phyloP scores from a whole-genome alignment of 2,888 invertebrate genomes.

The Sinhomidia bicolor region DNA sequence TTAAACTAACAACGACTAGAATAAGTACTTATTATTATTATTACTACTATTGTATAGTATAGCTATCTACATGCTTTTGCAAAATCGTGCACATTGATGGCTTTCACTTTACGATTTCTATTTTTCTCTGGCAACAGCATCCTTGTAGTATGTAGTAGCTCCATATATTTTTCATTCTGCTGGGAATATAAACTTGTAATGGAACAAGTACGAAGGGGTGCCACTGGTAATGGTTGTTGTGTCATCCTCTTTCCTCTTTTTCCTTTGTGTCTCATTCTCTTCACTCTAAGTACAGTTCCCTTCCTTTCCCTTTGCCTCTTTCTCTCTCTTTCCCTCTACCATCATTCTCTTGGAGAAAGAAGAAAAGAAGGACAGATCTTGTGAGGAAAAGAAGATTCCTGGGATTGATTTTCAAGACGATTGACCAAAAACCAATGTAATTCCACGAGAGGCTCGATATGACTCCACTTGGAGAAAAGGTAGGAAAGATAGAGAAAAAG shows the following conservation, averaged over 20 bases:
- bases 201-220: slow-evolving; percentile 28
- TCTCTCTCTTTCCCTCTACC: not conserved
- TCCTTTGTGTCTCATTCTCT: slow-evolving; percentile 35
- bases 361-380: slow-evolving; percentile 3
- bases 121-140: not conserved
- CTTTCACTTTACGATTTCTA: slow-evolving; percentile 55
- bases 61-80: slow-evolving; percentile 9
- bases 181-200: slow-evolving; percentile 11
- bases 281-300: slow-evolving; percentile 5
- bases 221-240: slow-evolving; percentile 64
- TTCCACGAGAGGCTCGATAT: slow-evolving; percentile 38
- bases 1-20: not conserved
- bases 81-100: not conserved
- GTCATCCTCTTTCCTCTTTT: slow-evolving; percentile 52
- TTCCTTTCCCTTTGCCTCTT: slow-evolving; percentile 11
- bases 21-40: too few relatives aligned
- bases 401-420: slow-evolving; percentile 67
- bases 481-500: too few relatives aligned
- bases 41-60: too few relatives aligned
- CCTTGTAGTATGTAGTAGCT: not conserved
- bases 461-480: slow-evolving; percentile 18
- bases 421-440: slow-evolving; percentile 64
- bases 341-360: not conserved
- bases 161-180: slow-evolving; percentile 1
- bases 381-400: slow-evolving; percentile 37